Conservation (phyloP, 2,888 invertebrate species). For the Mythimna loreyi region DNA sequence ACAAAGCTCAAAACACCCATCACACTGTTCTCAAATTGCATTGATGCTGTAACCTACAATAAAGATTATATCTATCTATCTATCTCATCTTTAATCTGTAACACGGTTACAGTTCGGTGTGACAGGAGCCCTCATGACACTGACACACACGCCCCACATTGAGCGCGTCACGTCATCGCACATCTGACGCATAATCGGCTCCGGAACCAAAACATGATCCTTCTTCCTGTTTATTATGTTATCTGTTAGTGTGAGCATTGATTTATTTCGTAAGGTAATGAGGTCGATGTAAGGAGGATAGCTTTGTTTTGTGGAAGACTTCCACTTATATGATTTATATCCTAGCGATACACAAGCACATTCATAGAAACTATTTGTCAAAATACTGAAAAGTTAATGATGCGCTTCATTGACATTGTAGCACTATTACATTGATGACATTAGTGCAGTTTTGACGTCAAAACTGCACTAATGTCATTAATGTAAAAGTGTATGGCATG, state of each 20-base stretch:
- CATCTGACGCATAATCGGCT: slow-evolving; percentile 74
- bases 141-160: slow-evolving; percentile 70
- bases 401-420: too few relatives aligned
- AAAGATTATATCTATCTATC: too few relatives aligned
- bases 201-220: slow-evolving; percentile 71
- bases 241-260: slow-evolving; percentile 30
- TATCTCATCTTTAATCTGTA: slow-evolving; percentile 4
- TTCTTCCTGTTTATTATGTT: slow-evolving; percentile 73
- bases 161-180: slow-evolving; percentile 68
- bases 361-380: too few relatives aligned
- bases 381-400: too few relatives aligned
- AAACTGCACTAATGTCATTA: too few relatives aligned
- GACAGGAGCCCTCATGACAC: slow-evolving; percentile 53
- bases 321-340: too few relatives aligned
- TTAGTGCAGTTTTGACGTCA: too few relatives aligned
- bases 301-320: slow-evolving; percentile 14
- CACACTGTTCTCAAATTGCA: too few relatives aligned
- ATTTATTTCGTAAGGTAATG: slow-evolving; percentile 50
- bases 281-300: slow-evolving; percentile 34
- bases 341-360: too few relatives aligned
- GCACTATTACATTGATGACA: too few relatives aligned
- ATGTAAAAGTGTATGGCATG: too few relatives aligned
- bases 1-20: slow-evolving; percentile 14
- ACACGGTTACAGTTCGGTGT: slow-evolving; percentile 54
- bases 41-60: too few relatives aligned